Evolutionary conservation across 1,140 invertebrate species (phyloP).

Genomic region (Conus betulinus): DNA sequence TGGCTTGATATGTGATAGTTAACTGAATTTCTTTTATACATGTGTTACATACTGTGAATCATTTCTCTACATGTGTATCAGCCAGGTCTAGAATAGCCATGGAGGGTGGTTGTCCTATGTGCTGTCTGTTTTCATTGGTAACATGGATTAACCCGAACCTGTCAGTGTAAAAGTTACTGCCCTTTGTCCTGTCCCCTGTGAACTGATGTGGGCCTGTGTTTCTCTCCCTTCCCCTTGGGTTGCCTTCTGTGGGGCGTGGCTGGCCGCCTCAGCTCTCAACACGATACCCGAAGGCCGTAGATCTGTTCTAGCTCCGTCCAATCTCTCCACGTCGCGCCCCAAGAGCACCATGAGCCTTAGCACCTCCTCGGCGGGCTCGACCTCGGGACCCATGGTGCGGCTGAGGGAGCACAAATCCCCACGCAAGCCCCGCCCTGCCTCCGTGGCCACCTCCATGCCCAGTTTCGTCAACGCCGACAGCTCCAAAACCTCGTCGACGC

Average conservation of each 20-base stretch:
- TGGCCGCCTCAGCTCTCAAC: constrained; percentile 61
- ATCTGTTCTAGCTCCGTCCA: constrained; percentile 70
- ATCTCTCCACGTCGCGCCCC: constrained; percentile 54
- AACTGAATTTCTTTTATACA: background rate
- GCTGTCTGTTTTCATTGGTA: background rate
- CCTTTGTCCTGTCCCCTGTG: background rate
- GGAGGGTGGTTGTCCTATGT: background rate
- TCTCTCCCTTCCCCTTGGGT: constrained; percentile 40
- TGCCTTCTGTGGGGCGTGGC: background rate
- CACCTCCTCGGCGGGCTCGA: constrained; percentile 28
- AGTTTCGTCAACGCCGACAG: constrained; percentile 62
- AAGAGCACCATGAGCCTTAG: constrained; percentile 62
- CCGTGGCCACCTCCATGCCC: constrained; percentile 64
- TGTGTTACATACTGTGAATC: background rate
- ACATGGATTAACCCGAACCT: background rate
- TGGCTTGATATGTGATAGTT: background rate
- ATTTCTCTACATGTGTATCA: too few relatives aligned
- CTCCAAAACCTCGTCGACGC: constrained; percentile 38
- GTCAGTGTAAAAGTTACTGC: background rate
- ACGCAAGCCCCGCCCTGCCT: constrained; percentile 66
- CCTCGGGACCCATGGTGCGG: constrained; percentile 40
- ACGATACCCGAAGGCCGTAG: constrained; percentile 70
- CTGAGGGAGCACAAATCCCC: constrained; percentile 60
- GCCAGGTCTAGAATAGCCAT: too few relatives aligned
- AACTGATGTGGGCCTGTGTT: constrained; percentile 30